Evolutionary conservation across 2,113 vertebrate species (phyloP), one percentile per base, ranked within the genome.

Genomic region (Syrrhaptes paradoxus): DNA sequence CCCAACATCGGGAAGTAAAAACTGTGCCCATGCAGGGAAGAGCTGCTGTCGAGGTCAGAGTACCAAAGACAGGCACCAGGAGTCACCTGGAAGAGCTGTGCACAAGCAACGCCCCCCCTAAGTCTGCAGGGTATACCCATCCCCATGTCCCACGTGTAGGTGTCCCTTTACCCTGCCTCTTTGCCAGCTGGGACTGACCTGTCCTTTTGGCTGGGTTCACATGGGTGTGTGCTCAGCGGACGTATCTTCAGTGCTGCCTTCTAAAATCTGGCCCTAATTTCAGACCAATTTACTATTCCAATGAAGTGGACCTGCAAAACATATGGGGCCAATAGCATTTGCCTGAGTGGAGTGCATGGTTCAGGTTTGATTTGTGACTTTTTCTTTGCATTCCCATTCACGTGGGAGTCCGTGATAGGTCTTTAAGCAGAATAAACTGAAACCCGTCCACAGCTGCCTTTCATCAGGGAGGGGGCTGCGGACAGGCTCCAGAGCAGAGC

Each of bases 281-380:
- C 58, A 76, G 91, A 65, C 87, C 92, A 89, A 96, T 97, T 97
- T 95, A 96, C 93, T 94, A 10, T 93, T 91, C 74, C 9, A 13
- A 3, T 70, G 89, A 92, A 97, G 94, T 85, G 81, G 97, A 96
- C 96, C 96, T 96, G 96, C 95, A 95, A 96, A 97, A 97, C 90
- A 97, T 88, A 90, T 97, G 97, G 97, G 18, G 19, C 93, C 93
- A 97, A 94, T 66, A 95, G 94, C 51, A 0, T 95, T 97, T 4
- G 55, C 87, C 48, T 92, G 94, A 96, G 81, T 96, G 96, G 96
- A 28, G 92, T 93, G 92, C 25, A 38, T 7, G 5, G 81, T 83
- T 97, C 85, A 76, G 93, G 94, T 97, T 95, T 97, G 96, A 97
- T 97, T 96, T 96, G 88, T 96, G 97, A 94, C 92, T 93, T 87